Evolutionary conservation across 1,140 invertebrate species (phyloP).

Genomic region (Bombus balteatus): DNA sequence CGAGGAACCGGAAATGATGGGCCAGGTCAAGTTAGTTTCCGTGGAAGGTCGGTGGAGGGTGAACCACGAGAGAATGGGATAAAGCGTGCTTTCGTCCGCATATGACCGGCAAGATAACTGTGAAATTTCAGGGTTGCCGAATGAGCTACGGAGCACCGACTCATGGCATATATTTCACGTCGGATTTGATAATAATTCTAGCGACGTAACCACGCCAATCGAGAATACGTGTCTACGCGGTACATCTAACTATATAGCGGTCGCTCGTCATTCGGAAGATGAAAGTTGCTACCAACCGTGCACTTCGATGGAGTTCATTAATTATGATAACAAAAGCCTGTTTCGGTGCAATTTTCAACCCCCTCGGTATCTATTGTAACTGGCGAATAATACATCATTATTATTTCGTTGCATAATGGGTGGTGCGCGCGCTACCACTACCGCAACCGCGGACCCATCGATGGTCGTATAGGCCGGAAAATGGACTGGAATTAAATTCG

Average conservation of each 20-base stretch:
- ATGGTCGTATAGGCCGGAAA: not conserved
- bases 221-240: too few relatives aligned
- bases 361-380: constrained; percentile 39
- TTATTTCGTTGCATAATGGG: constrained; percentile 46
- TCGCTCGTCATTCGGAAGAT: constrained; percentile 54
- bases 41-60: not conserved
- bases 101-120: constrained; percentile 49
- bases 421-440: not conserved
- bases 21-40: constrained; percentile 60
- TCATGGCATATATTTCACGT: constrained; percentile 20
- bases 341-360: constrained; percentile 58
- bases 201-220: not conserved
- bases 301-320: constrained; percentile 61
- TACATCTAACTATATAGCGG: constrained; percentile 40
- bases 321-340: constrained; percentile 65
- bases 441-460: not conserved
- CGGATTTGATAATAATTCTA: constrained; percentile 56
- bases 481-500: constrained; percentile 40
- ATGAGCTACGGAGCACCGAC: not conserved
- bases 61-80: not conserved
- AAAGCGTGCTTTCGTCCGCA: constrained; percentile 24
- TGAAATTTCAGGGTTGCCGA: constrained; percentile 62
- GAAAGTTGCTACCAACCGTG: constrained; percentile 45
- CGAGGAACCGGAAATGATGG: constrained; percentile 62
- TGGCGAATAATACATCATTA: constrained; percentile 48